Conservation (phyloP, 2,888 invertebrate species). For the Adelognathus sp. region DNA sequence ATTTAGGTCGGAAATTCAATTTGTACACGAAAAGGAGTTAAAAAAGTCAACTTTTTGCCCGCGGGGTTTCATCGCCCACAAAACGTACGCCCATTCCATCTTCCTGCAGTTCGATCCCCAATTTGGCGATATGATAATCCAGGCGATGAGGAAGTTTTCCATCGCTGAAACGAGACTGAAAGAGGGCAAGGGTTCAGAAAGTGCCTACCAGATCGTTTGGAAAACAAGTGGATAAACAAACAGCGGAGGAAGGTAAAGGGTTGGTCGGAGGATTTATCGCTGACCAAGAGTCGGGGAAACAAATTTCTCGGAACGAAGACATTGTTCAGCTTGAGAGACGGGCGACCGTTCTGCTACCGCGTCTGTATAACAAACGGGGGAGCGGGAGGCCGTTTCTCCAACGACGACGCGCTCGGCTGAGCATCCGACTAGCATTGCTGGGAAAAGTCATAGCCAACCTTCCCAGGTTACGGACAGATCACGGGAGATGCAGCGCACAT, state of each 20-base stretch:
- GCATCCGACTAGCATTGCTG: slow-evolving; percentile 18
- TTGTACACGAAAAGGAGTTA: no score
- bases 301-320: slow-evolving; percentile 31
- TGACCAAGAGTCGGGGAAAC: slow-evolving; percentile 20
- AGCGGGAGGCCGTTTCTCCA: slow-evolving; percentile 15
- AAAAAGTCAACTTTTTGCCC: slow-evolving; percentile 45
- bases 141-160: background rate
- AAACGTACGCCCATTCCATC: slow-evolving; percentile 27
- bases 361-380: slow-evolving; percentile 34
- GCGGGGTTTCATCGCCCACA: slow-evolving; percentile 12
- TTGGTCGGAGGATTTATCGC: slow-evolving; percentile 19
- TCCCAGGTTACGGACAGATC: background rate
- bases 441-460: slow-evolving; percentile 4
- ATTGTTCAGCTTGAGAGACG: slow-evolving; percentile 15
- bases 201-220: slow-evolving; percentile 14
- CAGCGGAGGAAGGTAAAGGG: background rate
- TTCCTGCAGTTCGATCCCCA: slow-evolving; percentile 35
- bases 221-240: slow-evolving; percentile 30
- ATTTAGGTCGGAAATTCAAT: no score
- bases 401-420: slow-evolving; percentile 16
- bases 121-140: slow-evolving; percentile 47
- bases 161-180: background rate
- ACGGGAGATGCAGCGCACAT: background rate
- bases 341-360: slow-evolving; percentile 6
- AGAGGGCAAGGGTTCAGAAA: background rate